Base-by-base conservation (phyloP, 1,140 invertebrate genomes). In the Oncopodura yosiiana region DNA sequence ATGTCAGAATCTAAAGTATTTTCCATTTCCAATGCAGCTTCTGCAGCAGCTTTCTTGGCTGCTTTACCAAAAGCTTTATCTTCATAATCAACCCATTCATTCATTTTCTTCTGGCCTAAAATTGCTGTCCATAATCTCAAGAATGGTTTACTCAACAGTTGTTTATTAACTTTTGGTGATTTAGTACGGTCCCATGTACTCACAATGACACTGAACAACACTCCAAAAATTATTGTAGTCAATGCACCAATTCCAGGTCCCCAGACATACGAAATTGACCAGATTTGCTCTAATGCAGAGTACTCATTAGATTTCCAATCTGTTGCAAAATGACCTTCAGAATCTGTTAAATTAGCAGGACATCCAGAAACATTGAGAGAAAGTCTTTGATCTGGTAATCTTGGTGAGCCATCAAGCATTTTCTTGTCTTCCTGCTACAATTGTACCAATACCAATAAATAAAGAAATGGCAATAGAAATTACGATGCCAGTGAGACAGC, bases 391-490 rank as follows among this genome's bases (percentile, higher is more conserved):
- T 50, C 34, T 27, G 54, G 48, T 14, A 56, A 18, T 19, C 6
- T 44, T 23, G 6, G 42, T 16, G 8, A 19, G 42, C 19, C n/a
- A n/a, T n/a, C n/a, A n/a, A n/a, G n/a, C n/a, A 3, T 26, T 19
- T 1, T 43, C 32, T 3, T 50, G 9, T 37, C 41, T 3, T 11
- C 59, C 59, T 16, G 53, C 59, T 16, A 61, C 26, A 39, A 56
- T 57, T 19, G 21, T 61, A 24, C 59, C 59, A 21, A 61, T 23
- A 12, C 59, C 59, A 30, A 61, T 32, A 29, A 49, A 56, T 9
- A 18, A 45, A 5, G 48, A 45, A 5, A 57, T 5, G 5, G 6
- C 2, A 21, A 61, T 43, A 0, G 59, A 53, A 0, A 19, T 3
- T 4, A 21, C 12, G 18, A 37, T 49, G n/a, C 46, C 46, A 5